Conservation (phyloP, 2,797 vertebrate genomes). For the Dermochelys coriacea region DNA sequence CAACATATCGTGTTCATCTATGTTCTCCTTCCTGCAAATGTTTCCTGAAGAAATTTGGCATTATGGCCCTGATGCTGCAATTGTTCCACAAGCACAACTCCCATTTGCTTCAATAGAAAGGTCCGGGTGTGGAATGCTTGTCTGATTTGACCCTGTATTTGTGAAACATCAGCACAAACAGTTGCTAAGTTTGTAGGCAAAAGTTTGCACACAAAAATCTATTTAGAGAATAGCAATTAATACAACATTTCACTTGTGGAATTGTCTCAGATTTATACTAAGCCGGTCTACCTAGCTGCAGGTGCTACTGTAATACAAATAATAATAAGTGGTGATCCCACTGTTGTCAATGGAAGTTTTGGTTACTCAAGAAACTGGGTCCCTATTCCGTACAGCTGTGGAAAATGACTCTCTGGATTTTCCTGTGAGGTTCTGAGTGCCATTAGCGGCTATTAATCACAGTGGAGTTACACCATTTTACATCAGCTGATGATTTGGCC, state of each 20-base stretch:
- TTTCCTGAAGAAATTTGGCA: background rate
- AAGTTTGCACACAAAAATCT: background rate
- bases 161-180: background rate
- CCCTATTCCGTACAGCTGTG: background rate
- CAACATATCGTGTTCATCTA: background rate
- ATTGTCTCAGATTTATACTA: background rate
- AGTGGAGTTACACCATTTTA: background rate
- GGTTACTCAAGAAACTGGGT: background rate
- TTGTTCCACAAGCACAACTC: background rate
- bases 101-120: background rate
- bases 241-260: background rate
- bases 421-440: background rate
- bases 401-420: background rate
- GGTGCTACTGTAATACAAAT: background rate
- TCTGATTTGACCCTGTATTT: background rate
- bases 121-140: background rate
- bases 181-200: background rate
- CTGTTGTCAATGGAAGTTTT: background rate
- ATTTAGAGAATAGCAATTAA: background rate
- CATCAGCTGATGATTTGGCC: background rate
- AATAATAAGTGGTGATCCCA: background rate
- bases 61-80: background rate
- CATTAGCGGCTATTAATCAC: background rate
- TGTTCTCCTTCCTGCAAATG: background rate
- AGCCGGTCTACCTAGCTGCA: background rate